Conservation (phyloP, 1,140 invertebrate species). For the Drosophila melanogaster region Release_6_plus_ISO1_MT NT_033777.3:14108501-14109000, state of each 20-base stretch:
- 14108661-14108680: neutral
- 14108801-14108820: no score
- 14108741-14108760: neutral
- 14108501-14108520: constrained; percentile 53
- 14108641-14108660: constrained; percentile 6
- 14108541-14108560: constrained; percentile 62
- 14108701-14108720: constrained; percentile 2
- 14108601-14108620: neutral
- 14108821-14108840: no score
- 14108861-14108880: no score
- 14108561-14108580: constrained; percentile 11
- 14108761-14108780: neutral
- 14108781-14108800: neutral
- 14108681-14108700: constrained; percentile 3
- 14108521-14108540: constrained; percentile 63
- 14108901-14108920: no score
- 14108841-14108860: no score
- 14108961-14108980: constrained; percentile 3
- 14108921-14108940: no score
- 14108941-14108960: no score
- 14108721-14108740: constrained; percentile 6
- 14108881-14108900: no score
- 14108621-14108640: neutral
- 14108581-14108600: constrained; percentile 42
- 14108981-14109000: constrained; percentile 15